Base-by-base conservation (phyloP, 2,797 vertebrate genomes). In the Ibycter americanus region DNA sequence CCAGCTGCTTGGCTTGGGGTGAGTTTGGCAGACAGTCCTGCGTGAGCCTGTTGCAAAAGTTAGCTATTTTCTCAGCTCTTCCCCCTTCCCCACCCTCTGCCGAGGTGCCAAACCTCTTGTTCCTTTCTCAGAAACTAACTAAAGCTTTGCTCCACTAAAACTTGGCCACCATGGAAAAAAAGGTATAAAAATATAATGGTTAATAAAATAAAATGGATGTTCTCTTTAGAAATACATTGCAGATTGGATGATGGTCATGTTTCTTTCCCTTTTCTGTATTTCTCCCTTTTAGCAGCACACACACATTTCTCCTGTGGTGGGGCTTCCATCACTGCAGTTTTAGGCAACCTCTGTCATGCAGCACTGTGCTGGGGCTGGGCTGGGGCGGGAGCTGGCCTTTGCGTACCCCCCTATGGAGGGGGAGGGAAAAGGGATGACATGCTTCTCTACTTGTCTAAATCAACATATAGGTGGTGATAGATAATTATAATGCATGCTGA, bases 291-390 rank as follows among this genome's bases (percentile, higher is more conserved):
- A 73, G 66, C 46, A 8, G 8, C 4, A 15, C 31, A 15, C 3
- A 8, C 29, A 4, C 6, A 0, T 59, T 80, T 58, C 22, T 31
- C 42, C 17, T 25, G 55, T 6, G 15, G 16, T 26, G 36, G 4
- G 10, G 16, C 27, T 68, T 47, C n/a, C 26, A 12, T 23, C 25
- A 0, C 72, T 13, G 38, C 12, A 19, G 51, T 67, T 92, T 58
- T 23, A 31, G 36, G 52, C 51, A 51, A 4, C 12, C 16, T 25
- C 13, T 1, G 1, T 22, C 40, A 11, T 0, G 0, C 9, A 9
- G 31, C 5, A 4, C 27, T 31, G 21, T 13, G 17, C 17, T 15
- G 9, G 54, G n/a, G 26, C 51, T 21, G 51, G 17, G 10, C 18
- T 38, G 9, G 38, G 20, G 31, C 6, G 31, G 52, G 63, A 56